These are phyloP conservation scores for Miniopterus natalensis DNA, from an alignment of 2,113 vertebrate genomes.

Conservation along the genomic window DNA sequence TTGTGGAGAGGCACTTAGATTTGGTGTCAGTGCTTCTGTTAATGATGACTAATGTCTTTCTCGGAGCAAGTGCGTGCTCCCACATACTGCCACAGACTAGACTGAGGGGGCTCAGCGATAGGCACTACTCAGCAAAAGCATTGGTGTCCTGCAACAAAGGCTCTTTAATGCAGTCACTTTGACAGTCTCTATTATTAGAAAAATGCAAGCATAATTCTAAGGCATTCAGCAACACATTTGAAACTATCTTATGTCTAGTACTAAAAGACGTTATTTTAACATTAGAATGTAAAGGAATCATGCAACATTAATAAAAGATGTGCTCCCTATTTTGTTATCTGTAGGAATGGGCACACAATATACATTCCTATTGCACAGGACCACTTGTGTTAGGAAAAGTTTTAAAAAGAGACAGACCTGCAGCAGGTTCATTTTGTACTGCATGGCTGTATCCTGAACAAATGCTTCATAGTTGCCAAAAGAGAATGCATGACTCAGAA, in stretches of 20 bases:
- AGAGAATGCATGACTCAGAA: constrained; percentile 78
- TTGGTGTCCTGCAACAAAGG: constrained; percentile 84
- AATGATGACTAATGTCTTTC: constrained; percentile 98
- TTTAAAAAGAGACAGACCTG: constrained; percentile 61
- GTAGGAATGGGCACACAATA: neutral
- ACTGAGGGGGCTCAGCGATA: constrained; percentile 58
- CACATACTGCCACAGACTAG: constrained; percentile 82
- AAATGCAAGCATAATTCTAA: constrained; percentile 39
- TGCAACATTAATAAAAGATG: neutral
- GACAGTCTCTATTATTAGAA: constrained; percentile 31
- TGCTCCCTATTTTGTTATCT: constrained; percentile 14
- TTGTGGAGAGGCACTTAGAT: constrained; percentile 95
- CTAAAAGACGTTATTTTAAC: constrained; percentile 52
- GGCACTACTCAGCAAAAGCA: constrained; percentile 68
- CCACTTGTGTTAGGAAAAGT: constrained; percentile 68
- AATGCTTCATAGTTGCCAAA: constrained; percentile 73
- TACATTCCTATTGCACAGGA: neutral
- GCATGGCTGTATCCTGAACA: neutral
- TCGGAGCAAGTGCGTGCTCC: constrained; percentile 89
- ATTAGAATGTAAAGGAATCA: neutral
- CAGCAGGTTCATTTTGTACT: neutral
- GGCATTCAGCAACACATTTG: constrained; percentile 24
- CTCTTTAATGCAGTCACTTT: constrained; percentile 33
- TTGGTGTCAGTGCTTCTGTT: constrained; percentile 93
- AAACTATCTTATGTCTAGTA: constrained; percentile 39